Evolutionary conservation across 2,888 invertebrate species (phyloP).

Genomic region (Hydrotaea diabolus): DNA sequence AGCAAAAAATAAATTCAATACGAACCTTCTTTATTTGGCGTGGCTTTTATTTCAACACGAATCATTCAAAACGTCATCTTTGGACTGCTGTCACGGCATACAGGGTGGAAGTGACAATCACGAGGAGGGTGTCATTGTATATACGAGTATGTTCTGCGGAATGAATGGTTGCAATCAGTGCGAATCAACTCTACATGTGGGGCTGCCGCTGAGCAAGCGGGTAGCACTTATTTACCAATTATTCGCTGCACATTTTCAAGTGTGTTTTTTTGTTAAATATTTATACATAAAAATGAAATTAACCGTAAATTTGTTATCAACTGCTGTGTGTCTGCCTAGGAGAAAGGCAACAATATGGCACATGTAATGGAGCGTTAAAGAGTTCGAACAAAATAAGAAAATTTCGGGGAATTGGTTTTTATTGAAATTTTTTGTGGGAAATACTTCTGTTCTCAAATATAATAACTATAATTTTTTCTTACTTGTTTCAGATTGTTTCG

Average conservation of each 20-base stretch:
- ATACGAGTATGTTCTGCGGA: not conserved
- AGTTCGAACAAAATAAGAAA: too few species aligned
- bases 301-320: constrained; percentile 51
- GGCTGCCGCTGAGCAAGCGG: not conserved
- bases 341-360: not conserved
- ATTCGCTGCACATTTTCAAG: constrained; percentile 20
- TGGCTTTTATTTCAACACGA: constrained; percentile 43
- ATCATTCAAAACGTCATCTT: constrained; percentile 52
- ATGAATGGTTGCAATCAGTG: constrained; percentile 10
- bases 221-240: not conserved
- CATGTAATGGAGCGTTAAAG: constrained; percentile 9
- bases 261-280: not conserved
- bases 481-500: constrained; percentile 76
- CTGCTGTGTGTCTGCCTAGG: not conserved
- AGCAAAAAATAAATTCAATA: constrained; percentile 16
- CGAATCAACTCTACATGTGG: not conserved
- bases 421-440: constrained; percentile 4
- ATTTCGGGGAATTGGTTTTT: not conserved
- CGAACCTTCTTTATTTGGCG: constrained; percentile 52
- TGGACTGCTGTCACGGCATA: constrained; percentile 59
- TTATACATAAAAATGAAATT: not conserved
- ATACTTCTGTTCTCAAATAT: too few species aligned
- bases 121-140: not conserved
- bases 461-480: constrained; percentile 52
- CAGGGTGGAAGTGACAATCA: constrained; percentile 7